Evolutionary conservation across 2,113 vertebrate species (phyloP), one percentile per base, ranked within the genome.

Genomic region (Coturnix japonica): DNA sequence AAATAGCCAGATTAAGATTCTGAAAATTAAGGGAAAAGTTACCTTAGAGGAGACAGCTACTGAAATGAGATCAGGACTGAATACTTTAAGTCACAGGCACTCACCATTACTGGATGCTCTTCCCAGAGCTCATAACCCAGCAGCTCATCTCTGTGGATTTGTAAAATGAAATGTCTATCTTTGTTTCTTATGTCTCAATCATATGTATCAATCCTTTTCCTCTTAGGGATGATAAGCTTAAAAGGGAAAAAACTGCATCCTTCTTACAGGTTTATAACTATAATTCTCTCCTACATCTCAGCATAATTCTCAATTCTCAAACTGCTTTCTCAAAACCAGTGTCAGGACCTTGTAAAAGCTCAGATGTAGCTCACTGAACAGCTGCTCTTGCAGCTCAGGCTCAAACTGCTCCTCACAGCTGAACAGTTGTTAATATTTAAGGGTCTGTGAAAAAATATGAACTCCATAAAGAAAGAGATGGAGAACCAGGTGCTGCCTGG

Each of bases 401-500:
- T 44, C 56, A 61, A 49, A 25, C 12, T 73, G 70, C 13, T 70
- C 19, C 49, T 46, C 51, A 67, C 53, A 89, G 64, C 59, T 80
- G 57, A 89, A 47, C 33, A 57, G 39, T 30, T 75, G 22, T 35
- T 74, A 77, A 30, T 56, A 73, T 41, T 81, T 74, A 22, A 87
- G 30, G 61, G 70, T 61, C 46, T 85, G 51, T 51, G 51, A 78
- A 87, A 73, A 74, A 37, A 28, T 21, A 31, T 2, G 19, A 43
- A 59, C 8, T 66, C 30, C 63, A 74, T 7, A 57, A n/a, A 81
- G 49, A 84, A 89, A 49, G 47, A 72, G 15, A 64, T 20, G 37
- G 47, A 49, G 30, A 59, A 75, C 12, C 35, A 83, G 18, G 22
- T 54, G 20, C 31, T 1, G 1, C 49, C 47, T 0, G 0, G 9